phyloP scores from a whole-genome alignment of 2,888 invertebrate species.

The Drosophila aldrichi region DNA sequence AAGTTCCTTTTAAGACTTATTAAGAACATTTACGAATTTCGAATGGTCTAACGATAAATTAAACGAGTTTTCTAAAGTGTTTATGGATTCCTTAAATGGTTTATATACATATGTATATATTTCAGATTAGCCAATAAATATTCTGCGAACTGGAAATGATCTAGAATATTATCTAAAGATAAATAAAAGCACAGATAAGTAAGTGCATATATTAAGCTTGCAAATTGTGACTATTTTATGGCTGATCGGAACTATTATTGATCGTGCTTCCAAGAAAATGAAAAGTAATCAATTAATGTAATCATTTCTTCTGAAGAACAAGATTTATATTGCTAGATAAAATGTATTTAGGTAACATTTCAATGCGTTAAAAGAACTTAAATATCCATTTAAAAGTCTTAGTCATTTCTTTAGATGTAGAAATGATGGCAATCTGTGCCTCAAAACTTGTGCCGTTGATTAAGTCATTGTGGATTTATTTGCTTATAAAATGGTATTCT shows the following conservation, averaged over 20 bases:
- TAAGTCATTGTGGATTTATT: not conserved
- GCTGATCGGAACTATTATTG: not conserved
- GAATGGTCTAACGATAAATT: not conserved
- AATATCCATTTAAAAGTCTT: not conserved
- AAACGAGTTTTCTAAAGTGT: conserved; percentile 2
- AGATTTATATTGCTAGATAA: not conserved
- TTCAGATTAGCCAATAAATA: not conserved
- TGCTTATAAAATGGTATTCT: not conserved
- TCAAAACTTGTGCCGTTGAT: not conserved
- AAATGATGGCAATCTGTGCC: not conserved
- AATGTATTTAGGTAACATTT: not conserved
- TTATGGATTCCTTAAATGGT: conserved; percentile 10
- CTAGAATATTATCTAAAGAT: not conserved
- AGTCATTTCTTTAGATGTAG: not conserved
- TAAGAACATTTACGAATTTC: conserved; percentile 5
- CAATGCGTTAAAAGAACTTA: not conserved
- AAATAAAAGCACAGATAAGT: not conserved
- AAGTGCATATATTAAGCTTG: not conserved
- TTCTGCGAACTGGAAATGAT: not conserved
- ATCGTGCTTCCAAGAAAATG: not conserved
- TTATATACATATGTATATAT: conserved; percentile 1
- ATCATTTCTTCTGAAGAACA: not conserved
- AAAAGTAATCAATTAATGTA: not conserved
- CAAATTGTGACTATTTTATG: not conserved
- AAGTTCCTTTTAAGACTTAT: conserved; percentile 25